These are phyloP conservation scores for Paramormyrops hopkinsi DNA, from an alignment of 2,797 vertebrate species.

Conservation along the genomic window DNA sequence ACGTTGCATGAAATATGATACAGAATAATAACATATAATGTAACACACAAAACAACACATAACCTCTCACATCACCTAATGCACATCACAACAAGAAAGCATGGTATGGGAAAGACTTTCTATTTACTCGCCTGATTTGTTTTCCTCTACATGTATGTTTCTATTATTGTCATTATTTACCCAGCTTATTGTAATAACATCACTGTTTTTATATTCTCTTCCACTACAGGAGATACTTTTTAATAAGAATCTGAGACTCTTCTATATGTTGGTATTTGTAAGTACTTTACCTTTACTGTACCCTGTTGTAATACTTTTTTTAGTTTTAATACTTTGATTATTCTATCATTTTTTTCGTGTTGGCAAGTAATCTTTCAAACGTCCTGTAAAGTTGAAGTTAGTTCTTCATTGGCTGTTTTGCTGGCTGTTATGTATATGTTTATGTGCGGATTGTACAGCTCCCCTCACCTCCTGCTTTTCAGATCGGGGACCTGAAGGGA, in stretches of 20 bases:
- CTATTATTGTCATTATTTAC: background rate
- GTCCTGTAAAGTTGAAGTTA: background rate
- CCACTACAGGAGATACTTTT: conserved; percentile 67
- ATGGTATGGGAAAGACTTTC: background rate
- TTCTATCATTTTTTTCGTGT: background rate
- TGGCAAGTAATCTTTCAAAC: background rate
- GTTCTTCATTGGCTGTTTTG: background rate
- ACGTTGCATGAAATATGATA: background rate
- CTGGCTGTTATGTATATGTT: background rate
- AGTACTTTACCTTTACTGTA: background rate
- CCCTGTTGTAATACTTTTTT: background rate
- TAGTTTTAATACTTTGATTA: background rate
- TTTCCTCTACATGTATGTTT: background rate
- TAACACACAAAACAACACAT: background rate
- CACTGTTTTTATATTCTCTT: background rate
- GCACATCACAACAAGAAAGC: background rate
- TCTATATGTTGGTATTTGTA: conserved; percentile 67
- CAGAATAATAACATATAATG: background rate
- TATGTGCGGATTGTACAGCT: background rate
- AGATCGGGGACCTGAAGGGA: conserved; percentile 55
- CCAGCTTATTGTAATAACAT: background rate
- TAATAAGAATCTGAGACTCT: conserved; percentile 49
- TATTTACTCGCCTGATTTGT: background rate
- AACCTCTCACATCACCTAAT: background rate
- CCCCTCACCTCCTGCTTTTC: background rate